Percentiles rank a stretch among this genome's conserved stretches.
These are phyloP conservation scores for Vireo altiloquus DNA, from an alignment of 2,113 vertebrate species.

Conservation along the genomic window DNA sequence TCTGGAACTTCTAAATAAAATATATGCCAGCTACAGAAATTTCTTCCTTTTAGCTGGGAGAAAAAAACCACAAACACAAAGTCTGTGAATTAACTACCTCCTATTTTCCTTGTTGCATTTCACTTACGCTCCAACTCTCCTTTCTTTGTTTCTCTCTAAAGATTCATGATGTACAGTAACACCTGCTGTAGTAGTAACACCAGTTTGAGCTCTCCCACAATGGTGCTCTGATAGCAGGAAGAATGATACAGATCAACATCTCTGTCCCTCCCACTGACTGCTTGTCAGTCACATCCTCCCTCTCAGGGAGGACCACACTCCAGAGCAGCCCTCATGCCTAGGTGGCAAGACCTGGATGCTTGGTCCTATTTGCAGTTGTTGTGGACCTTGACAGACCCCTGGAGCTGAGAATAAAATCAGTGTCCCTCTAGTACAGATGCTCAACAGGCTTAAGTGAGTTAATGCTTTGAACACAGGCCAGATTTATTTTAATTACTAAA, in stretches of 20 bases:
- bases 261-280: background rate
- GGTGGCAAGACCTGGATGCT: background rate
- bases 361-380: background rate
- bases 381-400: background rate
- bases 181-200: background rate
- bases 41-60: background rate
- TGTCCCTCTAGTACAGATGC: slow-evolving; percentile 49
- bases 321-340: background rate
- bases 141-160: slow-evolving; percentile 19
- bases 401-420: slow-evolving; percentile 37
- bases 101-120: slow-evolving; percentile 32
- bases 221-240: background rate
- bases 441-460: slow-evolving; percentile 49
- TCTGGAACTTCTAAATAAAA: background rate
- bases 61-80: background rate
- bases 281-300: background rate
- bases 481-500: slow-evolving; percentile 67
- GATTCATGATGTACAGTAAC: background rate
- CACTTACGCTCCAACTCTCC: background rate
- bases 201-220: background rate
- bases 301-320: background rate
- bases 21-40: background rate
- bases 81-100: background rate
- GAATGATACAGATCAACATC: background rate
- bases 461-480: slow-evolving; percentile 47